A percentile compares a stretch with the other conserved stretches of the same genome.
phyloP scores from a whole-genome alignment of 2,888 invertebrate species.

The Epinotia ramella region DNA sequence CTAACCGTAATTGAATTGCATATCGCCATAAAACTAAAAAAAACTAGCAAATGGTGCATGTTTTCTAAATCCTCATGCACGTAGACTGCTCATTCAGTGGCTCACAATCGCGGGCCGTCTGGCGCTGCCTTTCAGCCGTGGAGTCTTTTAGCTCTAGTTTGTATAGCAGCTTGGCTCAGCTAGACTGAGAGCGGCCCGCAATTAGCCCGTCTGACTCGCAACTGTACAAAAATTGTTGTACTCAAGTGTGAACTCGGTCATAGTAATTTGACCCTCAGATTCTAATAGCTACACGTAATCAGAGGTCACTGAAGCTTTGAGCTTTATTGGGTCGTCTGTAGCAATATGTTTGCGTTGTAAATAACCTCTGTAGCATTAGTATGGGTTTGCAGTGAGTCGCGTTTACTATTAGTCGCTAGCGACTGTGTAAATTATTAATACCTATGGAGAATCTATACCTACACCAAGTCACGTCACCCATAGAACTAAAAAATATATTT shows the following conservation, averaged over 20 bases:
- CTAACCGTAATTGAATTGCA: not conserved
- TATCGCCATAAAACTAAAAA: not conserved
- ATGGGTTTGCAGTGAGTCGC: too few species aligned
- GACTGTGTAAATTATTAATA: too few species aligned
- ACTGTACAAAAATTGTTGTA: not conserved
- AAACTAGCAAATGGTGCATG: not conserved
- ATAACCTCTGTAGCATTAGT: too few species aligned
- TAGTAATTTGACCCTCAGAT: not conserved
- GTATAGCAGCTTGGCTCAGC: constrained; percentile 56
- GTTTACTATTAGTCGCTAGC: too few species aligned
- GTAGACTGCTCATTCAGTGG: constrained; percentile 21
- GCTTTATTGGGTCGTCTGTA: too few species aligned
- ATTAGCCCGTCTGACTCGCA: constrained; percentile 63
- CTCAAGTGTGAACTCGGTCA: not conserved
- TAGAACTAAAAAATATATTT: too few species aligned
- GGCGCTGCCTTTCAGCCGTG: constrained; percentile 57
- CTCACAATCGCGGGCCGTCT: constrained; percentile 63
- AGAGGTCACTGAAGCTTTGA: not conserved
- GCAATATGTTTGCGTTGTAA: too few species aligned
- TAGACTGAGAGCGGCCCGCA: constrained; percentile 70
- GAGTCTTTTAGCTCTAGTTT: constrained; percentile 65
- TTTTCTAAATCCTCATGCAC: constrained; percentile 17
- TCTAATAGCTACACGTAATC: not conserved
- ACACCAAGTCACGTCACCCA: too few species aligned
- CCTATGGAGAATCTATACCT: too few species aligned